A percentile compares a stretch with the other conserved stretches of the same genome.
Evolutionary conservation across 2,113 vertebrate species (phyloP).

Genomic region (Daboia siamensis): DNA sequence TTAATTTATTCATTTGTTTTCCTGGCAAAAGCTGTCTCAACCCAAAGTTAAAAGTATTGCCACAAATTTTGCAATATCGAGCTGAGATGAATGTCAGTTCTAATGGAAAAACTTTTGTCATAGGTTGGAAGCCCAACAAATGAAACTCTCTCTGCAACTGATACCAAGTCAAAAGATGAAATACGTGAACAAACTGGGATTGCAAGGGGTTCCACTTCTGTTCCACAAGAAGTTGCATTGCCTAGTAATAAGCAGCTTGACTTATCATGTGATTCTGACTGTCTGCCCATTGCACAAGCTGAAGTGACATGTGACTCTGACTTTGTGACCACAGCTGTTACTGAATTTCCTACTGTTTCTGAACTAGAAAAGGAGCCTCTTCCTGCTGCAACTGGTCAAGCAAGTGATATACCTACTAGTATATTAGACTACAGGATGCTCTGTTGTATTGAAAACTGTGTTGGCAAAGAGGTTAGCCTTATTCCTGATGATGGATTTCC

Average conservation of each 20-base stretch:
- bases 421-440: constrained; percentile 78
- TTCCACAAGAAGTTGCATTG: constrained; percentile 34
- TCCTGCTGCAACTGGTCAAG: neutral
- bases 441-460: constrained; percentile 71
- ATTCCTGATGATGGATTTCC: constrained; percentile 81
- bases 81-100: neutral
- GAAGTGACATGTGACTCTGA: constrained; percentile 21
- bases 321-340: neutral
- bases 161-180: constrained; percentile 47
- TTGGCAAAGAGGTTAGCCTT: constrained; percentile 74
- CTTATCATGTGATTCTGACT: neutral
- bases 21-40: neutral
- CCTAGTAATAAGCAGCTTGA: constrained; percentile 28
- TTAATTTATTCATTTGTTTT: neutral
- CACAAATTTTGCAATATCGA: neutral
- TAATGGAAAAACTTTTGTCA: constrained; percentile 13
- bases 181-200: constrained; percentile 29
- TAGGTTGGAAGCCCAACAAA: constrained; percentile 55
- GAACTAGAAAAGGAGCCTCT: constrained; percentile 29
- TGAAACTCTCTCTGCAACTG: constrained; percentile 14
- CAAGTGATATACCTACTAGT: constrained; percentile 32
- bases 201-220: constrained; percentile 26
- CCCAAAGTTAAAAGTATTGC: neutral
- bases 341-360: constrained; percentile 33
- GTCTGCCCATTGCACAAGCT: constrained; percentile 4